Evolutionary conservation across 2,888 invertebrate genomes (phyloP), one percentile per base, ranked within the genome.

Genomic region (Cephus sareptanus): DNA sequence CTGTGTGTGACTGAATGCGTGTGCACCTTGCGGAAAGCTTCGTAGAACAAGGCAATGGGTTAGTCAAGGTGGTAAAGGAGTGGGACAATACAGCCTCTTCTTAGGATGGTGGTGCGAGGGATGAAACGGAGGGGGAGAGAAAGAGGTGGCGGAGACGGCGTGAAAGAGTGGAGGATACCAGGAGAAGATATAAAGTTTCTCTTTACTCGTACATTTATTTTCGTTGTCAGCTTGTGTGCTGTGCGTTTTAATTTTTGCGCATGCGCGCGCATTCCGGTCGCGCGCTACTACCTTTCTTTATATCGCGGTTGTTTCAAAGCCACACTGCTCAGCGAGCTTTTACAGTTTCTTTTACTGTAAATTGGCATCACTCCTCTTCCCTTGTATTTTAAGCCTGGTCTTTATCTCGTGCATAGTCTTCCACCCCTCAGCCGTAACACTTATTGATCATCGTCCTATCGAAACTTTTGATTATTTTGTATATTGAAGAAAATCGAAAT

Each of bases 331-430:
- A 33, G 23, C 37, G 35, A 70, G 80, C 71, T 82, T 84, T 83
- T 82, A 84, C 81, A 79, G 79, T 82, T 85, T 81, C 82, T 85
- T 86, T 87, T 85, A 87, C 85, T 85, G 87, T 87, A 85, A 85
- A 87, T 87, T 86, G 87, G 82, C 75, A 75, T 77, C 77, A 79
- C 81, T 80, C 82, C 79, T 79, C 73, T 76, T 69, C 75, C 73
- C 73, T 74, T 33, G 31, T 77, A 33, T 15, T 23, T 70, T 75
- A 80, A 75, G 75, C 75, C 78, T 79, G 33, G 40, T 78, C 33
- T 77, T 79, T 79, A 73, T 80, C 79, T 79, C 73, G 71, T 34
- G 37, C 70, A 73, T 30, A 37, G 13, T 75, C 68, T 23, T 15
- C 37, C 69, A 13, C 6, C 31, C 9, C 6, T 13, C 75, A 35